phyloP scores from a whole-genome alignment of 2,888 invertebrate species.

The Linnaemya tessellans region DNA sequence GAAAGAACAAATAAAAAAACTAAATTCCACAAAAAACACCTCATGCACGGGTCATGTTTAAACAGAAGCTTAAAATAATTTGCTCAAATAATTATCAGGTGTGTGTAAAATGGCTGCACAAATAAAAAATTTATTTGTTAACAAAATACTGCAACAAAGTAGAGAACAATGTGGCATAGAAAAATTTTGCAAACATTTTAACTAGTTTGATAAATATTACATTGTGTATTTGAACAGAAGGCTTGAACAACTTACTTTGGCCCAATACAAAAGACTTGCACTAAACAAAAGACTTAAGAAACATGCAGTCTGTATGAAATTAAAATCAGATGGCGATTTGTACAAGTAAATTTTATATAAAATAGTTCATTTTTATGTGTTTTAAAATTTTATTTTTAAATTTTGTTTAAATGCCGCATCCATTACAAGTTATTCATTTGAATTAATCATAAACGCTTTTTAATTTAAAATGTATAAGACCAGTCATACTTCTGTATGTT shows the following conservation, averaged over 20 bases:
- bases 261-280: neutral
- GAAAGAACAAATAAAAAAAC: neutral
- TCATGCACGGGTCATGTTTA: neutral
- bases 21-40: neutral
- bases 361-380: too few relatives aligned
- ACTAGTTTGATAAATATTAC: conserved; percentile 29
- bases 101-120: conserved; percentile 3
- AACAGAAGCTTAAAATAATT: conserved; percentile 1
- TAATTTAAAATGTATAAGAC: too few relatives aligned
- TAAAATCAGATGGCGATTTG: neutral
- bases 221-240: conserved; percentile 29
- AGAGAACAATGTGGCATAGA: conserved; percentile 9
- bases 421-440: too few relatives aligned
- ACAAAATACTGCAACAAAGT: conserved; percentile 1
- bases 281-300: conserved; percentile 60
- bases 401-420: too few relatives aligned
- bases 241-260: conserved; percentile 40
- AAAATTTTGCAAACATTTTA: conserved; percentile 8
- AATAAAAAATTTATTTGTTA: neutral
- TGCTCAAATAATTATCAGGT: conserved; percentile 16
- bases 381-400: too few relatives aligned
- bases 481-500: too few relatives aligned
- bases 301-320: conserved; percentile 4
- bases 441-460: too few relatives aligned
- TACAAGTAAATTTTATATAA: too few relatives aligned